phyloP scores from a whole-genome alignment of 2,797 vertebrate genomes.

The Mycteria americana region DNA sequence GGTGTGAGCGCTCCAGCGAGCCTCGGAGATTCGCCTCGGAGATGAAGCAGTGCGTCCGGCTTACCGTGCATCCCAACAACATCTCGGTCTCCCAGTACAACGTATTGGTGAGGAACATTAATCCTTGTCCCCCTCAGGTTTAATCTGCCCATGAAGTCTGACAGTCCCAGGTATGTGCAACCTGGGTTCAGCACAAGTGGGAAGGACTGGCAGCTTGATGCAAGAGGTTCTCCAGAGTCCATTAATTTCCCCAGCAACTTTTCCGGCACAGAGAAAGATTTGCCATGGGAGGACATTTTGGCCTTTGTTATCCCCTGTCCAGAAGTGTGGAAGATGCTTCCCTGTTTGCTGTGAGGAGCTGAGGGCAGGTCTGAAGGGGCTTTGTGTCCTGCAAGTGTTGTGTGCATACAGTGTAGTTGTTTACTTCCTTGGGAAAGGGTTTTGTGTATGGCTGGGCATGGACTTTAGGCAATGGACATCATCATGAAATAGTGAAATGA shows the following conservation, averaged over 20 bases:
- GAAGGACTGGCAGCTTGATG: background rate
- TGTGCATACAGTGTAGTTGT: background rate
- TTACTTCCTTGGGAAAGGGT: background rate
- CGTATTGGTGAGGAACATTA: slow-evolving; percentile 86
- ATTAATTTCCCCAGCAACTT: background rate
- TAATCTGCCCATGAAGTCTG: background rate
- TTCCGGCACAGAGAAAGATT: background rate
- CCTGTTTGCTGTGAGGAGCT: background rate
- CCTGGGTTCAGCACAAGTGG: background rate
- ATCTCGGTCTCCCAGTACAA: slow-evolving; percentile 98
- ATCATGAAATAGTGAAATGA: background rate
- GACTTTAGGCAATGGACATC: background rate
- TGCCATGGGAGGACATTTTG: background rate
- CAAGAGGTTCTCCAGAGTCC: background rate
- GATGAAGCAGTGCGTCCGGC: slow-evolving; percentile 95
- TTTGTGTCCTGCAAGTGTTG: background rate
- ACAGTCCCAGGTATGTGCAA: background rate
- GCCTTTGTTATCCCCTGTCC: background rate
- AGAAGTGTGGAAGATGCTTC: background rate
- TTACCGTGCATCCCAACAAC: slow-evolving; percentile 96
- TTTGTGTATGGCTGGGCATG: background rate
- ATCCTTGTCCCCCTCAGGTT: background rate
- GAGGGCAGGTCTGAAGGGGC: background rate
- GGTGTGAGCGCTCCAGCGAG: slow-evolving; percentile 91
- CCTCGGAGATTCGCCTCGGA: slow-evolving; percentile 92